phyloP scores from a whole-genome alignment of 1,140 invertebrate genomes.

The Leptinotarsa defecta region DNA sequence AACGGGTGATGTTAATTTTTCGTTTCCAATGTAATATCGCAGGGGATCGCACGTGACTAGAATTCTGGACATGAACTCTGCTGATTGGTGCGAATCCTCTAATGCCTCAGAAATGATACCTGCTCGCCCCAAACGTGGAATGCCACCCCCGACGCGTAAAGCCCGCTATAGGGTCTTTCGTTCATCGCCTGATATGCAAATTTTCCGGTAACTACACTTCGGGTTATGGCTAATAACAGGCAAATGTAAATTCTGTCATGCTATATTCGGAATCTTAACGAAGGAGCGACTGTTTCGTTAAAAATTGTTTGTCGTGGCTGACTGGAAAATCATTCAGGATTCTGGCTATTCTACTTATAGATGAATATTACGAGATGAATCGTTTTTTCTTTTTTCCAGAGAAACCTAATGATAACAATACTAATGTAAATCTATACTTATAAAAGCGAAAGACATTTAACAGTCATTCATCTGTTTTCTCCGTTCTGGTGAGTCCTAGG shows the following conservation, averaged over 20 bases:
- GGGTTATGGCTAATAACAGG: conserved; percentile 44
- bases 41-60: conserved; percentile 44
- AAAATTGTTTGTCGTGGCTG: too few species aligned
- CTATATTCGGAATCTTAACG: conserved; percentile 26
- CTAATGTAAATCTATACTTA: too few species aligned
- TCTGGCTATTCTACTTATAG: too few species aligned
- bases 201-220: conserved; percentile 39
- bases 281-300: neutral
- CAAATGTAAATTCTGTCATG: conserved; percentile 34
- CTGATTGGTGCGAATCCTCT: conserved; percentile 40
- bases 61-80: conserved; percentile 34
- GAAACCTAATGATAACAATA: too few species aligned
- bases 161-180: conserved; percentile 25
- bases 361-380: too few species aligned
- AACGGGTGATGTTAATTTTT: conserved; percentile 55
- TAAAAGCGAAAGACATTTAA: too few species aligned
- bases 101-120: conserved; percentile 24
- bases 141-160: conserved; percentile 27
- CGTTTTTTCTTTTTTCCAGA: too few species aligned
- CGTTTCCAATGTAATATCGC: conserved; percentile 53
- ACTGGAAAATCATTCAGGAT: too few species aligned
- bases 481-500: too few species aligned
- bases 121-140: conserved; percentile 23
- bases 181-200: conserved; percentile 44
- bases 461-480: too few species aligned